Conservation (phyloP, 2,113 vertebrate genomes). For the Psephotus haematonotus region DNA sequence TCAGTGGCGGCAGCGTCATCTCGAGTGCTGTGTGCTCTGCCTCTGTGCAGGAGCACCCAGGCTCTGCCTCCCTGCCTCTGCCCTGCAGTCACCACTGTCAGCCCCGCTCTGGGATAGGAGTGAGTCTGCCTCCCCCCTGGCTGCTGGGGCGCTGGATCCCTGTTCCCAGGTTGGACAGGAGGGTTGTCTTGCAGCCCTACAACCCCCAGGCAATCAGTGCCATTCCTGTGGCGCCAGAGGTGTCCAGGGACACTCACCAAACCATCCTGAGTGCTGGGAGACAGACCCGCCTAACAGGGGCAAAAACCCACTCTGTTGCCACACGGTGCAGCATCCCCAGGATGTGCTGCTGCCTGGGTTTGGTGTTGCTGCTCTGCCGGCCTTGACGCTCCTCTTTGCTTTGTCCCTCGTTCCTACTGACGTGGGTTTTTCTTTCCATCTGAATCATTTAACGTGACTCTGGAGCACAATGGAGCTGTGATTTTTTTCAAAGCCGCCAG, state of each 20-base stretch:
- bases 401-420: neutral
- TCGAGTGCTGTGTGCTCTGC: rapidly evolving
- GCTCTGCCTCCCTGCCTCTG: neutral
- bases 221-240: neutral
- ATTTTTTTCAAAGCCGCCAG: conserved; percentile 10
- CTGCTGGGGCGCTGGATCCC: neutral
- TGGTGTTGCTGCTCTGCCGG: neutral
- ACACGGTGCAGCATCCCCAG: neutral
- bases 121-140: rapidly evolving
- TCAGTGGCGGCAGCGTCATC: neutral
- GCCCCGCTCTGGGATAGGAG: neutral
- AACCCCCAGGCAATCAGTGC: neutral
- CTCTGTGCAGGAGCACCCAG: rapidly evolving
- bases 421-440: conserved; percentile 16
- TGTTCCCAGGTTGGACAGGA: neutral
- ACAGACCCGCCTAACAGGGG: too few relatives aligned
- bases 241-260: neutral
- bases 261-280: neutral
- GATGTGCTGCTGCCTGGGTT: neutral
- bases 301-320: neutral
- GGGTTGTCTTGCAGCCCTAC: neutral
- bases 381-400: neutral
- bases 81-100: neutral
- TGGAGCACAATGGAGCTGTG: conserved; percentile 39
- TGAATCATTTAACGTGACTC: neutral